Conservation (phyloP, 1,140 invertebrate species). For the Drosophila ercepeae region DNA sequence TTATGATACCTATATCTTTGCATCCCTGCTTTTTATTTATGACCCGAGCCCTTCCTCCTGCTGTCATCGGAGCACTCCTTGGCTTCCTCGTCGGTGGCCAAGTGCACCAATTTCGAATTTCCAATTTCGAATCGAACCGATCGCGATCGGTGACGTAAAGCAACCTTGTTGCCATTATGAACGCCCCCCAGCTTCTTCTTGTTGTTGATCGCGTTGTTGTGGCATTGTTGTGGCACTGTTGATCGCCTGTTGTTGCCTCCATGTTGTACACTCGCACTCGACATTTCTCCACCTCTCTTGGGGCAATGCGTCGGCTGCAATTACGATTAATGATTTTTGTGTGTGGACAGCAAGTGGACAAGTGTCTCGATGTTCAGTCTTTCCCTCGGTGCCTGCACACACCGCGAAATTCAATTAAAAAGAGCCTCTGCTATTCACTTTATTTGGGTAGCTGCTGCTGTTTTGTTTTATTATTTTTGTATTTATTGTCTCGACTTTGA, state of each 20-base stretch:
- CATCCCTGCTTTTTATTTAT: neutral
- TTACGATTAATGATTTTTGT: slow-evolving; percentile 71
- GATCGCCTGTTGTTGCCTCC: no score
- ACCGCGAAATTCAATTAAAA: slow-evolving; percentile 50
- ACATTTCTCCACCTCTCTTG: slow-evolving; percentile 49
- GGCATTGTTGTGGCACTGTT: no score
- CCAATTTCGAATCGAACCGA: slow-evolving; percentile 33
- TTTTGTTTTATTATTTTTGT: slow-evolving; percentile 51
- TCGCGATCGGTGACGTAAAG: slow-evolving; percentile 68
- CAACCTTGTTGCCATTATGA: slow-evolving; percentile 55
- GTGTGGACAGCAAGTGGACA: slow-evolving; percentile 65
- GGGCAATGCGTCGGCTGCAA: slow-evolving; percentile 58
- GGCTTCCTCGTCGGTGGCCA: slow-evolving; percentile 60
- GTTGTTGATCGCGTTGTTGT: no score
- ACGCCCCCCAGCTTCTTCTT: slow-evolving; percentile 31
- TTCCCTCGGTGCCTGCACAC: slow-evolving; percentile 19
- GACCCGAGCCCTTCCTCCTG: neutral
- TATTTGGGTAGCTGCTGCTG: slow-evolving; percentile 66
- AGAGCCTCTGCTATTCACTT: slow-evolving; percentile 36
- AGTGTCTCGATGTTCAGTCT: slow-evolving; percentile 47
- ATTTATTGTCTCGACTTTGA: slow-evolving; percentile 33
- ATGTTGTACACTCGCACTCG: slow-evolving; percentile 16
- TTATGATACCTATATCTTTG: no score
- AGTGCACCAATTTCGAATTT: slow-evolving; percentile 73
- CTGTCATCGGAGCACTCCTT: slow-evolving; percentile 12